Base-by-base conservation (phyloP, 2,113 vertebrate genomes). In the Morone chrysops region DNA sequence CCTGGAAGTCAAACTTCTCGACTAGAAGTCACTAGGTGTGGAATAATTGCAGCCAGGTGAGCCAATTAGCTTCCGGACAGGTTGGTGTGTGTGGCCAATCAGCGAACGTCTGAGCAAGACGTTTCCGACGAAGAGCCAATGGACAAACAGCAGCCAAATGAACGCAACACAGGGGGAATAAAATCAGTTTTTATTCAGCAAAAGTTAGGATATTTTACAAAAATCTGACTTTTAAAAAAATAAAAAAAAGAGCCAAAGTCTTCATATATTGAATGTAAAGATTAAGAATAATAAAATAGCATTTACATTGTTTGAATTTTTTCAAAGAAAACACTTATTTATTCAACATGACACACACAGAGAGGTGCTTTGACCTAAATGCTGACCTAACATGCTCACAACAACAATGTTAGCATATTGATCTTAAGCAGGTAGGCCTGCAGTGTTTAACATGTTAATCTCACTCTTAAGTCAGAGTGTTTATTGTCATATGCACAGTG, bases 81-180 rank as follows among this genome's bases (percentile, higher is more conserved):
- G 79, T 51, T 10, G 41, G 14, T 1, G 40, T 1, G 40, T 11
- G 14, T 2, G 47, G 78, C 91, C 89, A 94, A 92, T 89, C 89
- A 89, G 72, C 0, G 59, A 71, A 6, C 18, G 40, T 8, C 41
- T 71, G 36, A 5, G n/a, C 7, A 13, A 57, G 56, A 12, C 65
- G 60, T 71, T 66, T 40, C 31, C 6, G 10, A 25, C 11, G 12
- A 38, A 1, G 36, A 70, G 48, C 88, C 83, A 82, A 87, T 82
- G 8, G 22, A 31, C 40, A 38, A 31, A 9, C 20, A 61, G 73
- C 16, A 63, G 43, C 0, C 13, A 45, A 11, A 13, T 18, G 14
- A 38, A 38, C 36, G 4, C 48, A 43, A 12, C 48, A 6, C 9
- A 7, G 12, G 18, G 16, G 6, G 4, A 12, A 6, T 10, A 6